Base-by-base conservation (phyloP, 2,888 invertebrate genomes). In the Eremobia ochroleuca region DNA sequence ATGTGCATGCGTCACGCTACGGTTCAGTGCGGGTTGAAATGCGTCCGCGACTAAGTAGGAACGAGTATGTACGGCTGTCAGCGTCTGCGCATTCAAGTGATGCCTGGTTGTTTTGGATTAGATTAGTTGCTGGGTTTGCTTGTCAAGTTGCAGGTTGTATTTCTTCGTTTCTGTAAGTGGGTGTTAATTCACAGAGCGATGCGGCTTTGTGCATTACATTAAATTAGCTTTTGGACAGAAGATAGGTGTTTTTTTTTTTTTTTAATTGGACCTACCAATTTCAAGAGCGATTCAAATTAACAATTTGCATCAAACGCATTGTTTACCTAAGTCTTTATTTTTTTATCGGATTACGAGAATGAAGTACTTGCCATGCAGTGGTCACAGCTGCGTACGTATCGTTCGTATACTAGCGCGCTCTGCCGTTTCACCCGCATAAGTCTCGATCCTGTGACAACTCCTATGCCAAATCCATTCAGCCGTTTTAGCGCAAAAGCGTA, bases 21-120 rank as follows among this genome's bases (percentile, higher is more conserved):
- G 68, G 81, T 81, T 80, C 81, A 85, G 52, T 55, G 65, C 77
- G 61, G 68, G 73, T 77, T 55, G 66, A 61, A 73, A 73, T 76
- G 85, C 62, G 69, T 31, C 40, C 31, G 40, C 74, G 43, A 70
- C 62, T 40, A 67, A 13, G 49, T 31, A 67, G 31, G 11, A 9
- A 40, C n/a, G n/a, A n/a, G n/a, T 31, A 21, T 70, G n/a, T 58
- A 34, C 68, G 28, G 21, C 34, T 69, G 70, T 65, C 69, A 70
- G 66, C 73, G 70, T 67, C 37, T 52, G 37, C 73, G 31, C 83
- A 67, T 52, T 37, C 9, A 52, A 69, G 58, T 72, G 49, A 61
- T 43, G 9, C 18, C 18, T 40, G 31, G 67, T 75, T 75, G 55
- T 62, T 55, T 49, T 15, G 31, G 18, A 37, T 82, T 59, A 62